Evolutionary conservation across 2,113 vertebrate species (phyloP).

Genomic region (Paramisgurnus dabryanus): DNA sequence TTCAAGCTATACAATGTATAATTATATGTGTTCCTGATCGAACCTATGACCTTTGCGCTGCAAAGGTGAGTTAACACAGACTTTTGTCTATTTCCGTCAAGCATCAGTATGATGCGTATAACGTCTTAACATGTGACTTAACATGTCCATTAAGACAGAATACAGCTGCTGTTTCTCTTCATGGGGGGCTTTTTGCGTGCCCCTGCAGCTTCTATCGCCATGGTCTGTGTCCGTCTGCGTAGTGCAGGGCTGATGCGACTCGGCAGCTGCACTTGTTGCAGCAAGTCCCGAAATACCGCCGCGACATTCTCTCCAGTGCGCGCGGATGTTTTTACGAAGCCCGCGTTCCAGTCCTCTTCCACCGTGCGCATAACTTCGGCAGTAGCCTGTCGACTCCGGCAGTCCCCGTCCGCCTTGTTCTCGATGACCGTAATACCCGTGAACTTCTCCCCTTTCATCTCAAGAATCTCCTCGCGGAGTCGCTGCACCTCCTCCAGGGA

Average conservation of each 20-base stretch:
- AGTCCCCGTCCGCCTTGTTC: constrained; percentile 64
- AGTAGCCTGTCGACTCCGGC: constrained; percentile 53
- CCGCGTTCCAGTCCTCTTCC: constrained; percentile 66
- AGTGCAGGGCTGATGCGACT: constrained; percentile 60
- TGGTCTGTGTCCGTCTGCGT: constrained; percentile 57
- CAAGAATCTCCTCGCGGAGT: constrained; percentile 70
- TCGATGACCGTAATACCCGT: constrained; percentile 68
- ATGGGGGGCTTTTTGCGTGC: constrained; percentile 45
- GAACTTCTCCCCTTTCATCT: constrained; percentile 54
- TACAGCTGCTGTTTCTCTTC: constrained; percentile 67
- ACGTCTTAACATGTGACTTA: neutral
- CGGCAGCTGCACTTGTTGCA: constrained; percentile 65
- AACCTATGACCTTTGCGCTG: too few species aligned
- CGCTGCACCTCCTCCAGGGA: constrained; percentile 69
- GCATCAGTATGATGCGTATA: constrained; percentile 43
- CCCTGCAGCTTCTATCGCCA: constrained; percentile 30
- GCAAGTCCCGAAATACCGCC: constrained; percentile 65
- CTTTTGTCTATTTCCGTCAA: neutral
- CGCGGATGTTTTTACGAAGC: constrained; percentile 73
- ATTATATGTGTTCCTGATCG: too few species aligned
- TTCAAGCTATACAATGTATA: too few species aligned
- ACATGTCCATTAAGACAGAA: constrained; percentile 59
- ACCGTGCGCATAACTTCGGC: constrained; percentile 59
- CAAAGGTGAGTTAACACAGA: neutral
- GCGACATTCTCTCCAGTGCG: constrained; percentile 64